phyloP scores from a whole-genome alignment of 2,113 vertebrate species.

The Pseudorhombus dupliciocellatus region DNA sequence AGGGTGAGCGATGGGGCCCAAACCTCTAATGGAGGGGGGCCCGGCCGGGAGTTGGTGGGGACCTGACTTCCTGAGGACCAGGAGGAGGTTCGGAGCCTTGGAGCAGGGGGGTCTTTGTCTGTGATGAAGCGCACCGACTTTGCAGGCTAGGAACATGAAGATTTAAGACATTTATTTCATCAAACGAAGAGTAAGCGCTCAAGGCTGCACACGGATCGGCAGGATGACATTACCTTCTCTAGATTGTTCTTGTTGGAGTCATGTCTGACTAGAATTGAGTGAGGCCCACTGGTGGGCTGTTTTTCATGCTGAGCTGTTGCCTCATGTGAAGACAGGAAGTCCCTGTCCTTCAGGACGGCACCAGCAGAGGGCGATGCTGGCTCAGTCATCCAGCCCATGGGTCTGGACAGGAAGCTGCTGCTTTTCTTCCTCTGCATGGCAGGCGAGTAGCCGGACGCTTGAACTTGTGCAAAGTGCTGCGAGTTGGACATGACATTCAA shows the following conservation, averaged over 20 bases:
- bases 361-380: slow-evolving; percentile 76
- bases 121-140: slow-evolving; percentile 94
- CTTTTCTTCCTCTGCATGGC: slow-evolving; percentile 78
- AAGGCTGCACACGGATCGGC: background rate
- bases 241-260: slow-evolving; percentile 83
- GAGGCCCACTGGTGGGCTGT: slow-evolving; percentile 77
- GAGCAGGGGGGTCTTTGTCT: slow-evolving; percentile 83
- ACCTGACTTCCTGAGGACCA: slow-evolving; percentile 76
- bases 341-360: slow-evolving; percentile 82
- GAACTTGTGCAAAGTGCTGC: slow-evolving; percentile 78
- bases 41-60: slow-evolving; percentile 32
- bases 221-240: slow-evolving; percentile 86
- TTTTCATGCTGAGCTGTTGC: slow-evolving; percentile 65
- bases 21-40: slow-evolving; percentile 75
- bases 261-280: slow-evolving; percentile 94
- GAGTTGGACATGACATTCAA: slow-evolving; percentile 72
- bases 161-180: slow-evolving; percentile 2
- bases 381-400: slow-evolving; percentile 73
- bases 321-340: slow-evolving; percentile 77
- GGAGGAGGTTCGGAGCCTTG: slow-evolving; percentile 77
- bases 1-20: slow-evolving; percentile 77
- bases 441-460: slow-evolving; percentile 63
- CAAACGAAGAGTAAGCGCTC: background rate
- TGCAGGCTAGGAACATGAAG: slow-evolving; percentile 80
- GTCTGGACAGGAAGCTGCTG: slow-evolving; percentile 62